Percentiles rank a stretch among this genome's conserved stretches.
These are phyloP conservation scores for Mormyrus iriodes DNA, from an alignment of 2,113 vertebrate species.

Conservation along the genomic window DNA sequence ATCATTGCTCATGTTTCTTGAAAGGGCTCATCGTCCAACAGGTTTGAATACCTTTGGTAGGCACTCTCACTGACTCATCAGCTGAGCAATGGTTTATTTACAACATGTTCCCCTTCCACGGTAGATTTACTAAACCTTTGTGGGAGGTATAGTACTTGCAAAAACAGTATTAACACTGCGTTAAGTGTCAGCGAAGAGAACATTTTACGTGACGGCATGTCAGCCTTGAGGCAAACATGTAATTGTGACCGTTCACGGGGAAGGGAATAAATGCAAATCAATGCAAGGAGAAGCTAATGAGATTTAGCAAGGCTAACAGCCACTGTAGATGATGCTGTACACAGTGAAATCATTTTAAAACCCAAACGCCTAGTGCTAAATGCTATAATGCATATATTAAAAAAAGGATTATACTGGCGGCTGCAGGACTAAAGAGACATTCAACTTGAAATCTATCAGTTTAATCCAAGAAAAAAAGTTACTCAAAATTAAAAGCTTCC, in stretches of 20 bases:
- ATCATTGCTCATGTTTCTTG: background rate
- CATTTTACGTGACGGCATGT: background rate
- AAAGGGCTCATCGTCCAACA: background rate
- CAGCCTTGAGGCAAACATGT: constrained; percentile 10
- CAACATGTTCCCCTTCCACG: background rate
- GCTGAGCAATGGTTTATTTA: background rate
- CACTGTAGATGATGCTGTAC: background rate
- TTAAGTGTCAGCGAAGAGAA: background rate
- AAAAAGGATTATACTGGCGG: background rate
- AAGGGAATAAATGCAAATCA: constrained; percentile 1
- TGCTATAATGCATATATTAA: background rate
- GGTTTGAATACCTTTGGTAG: background rate
- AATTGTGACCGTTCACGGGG: background rate
- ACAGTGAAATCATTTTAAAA: background rate
- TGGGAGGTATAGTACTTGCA: background rate
- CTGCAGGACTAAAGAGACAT: background rate
- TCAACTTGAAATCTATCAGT: background rate
- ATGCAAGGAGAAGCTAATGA: background rate
- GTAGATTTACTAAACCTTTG: constrained; percentile 10
- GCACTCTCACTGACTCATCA: background rate
- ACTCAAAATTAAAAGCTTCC: background rate
- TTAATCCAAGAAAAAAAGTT: background rate
- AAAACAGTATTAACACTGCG: background rate
- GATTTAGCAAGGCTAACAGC: constrained; percentile 3
- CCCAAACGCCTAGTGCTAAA: background rate